Conservation (phyloP, 2,888 invertebrate species). For the Campopleginae sp. region DNA sequence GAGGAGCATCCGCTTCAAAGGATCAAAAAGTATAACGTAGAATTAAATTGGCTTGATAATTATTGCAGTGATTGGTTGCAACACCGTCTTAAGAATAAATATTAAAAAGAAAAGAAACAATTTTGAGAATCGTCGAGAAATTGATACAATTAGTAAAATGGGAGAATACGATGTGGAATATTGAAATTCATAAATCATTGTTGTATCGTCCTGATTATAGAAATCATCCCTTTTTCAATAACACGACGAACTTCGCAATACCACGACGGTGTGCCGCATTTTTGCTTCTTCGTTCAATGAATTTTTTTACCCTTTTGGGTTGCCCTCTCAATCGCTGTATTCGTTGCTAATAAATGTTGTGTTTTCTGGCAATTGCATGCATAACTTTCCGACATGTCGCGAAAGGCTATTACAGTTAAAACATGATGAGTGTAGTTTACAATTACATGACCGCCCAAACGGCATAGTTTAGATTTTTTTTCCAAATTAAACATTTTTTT, state of each 20-base stretch:
- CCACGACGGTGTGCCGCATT: neutral
- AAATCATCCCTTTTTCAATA: too few relatives aligned
- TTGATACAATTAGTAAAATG: neutral
- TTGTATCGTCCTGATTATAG: too few relatives aligned
- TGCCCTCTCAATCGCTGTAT: conserved; percentile 1
- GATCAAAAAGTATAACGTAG: neutral
- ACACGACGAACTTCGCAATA: neutral
- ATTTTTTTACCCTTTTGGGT: neutral
- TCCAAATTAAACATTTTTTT: neutral
- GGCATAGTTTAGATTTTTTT: neutral
- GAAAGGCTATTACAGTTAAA: neutral
- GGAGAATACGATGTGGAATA: too few relatives aligned
- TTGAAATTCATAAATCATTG: too few relatives aligned
- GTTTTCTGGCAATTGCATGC: conserved; percentile 4
- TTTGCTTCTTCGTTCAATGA: neutral
- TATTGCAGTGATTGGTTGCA: neutral
- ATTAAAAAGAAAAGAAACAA: neutral
- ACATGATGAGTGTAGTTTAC: conserved; percentile 33
- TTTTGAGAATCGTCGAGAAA: neutral
- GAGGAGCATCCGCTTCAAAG: neutral
- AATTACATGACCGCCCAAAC: conserved; percentile 9
- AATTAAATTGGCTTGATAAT: neutral
- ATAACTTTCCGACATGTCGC: conserved; percentile 26
- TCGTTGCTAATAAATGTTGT: conserved; percentile 18
- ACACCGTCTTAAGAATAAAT: too few relatives aligned